Conservation (phyloP, 2,888 invertebrate species). For the Campoplex capitator region DNA sequence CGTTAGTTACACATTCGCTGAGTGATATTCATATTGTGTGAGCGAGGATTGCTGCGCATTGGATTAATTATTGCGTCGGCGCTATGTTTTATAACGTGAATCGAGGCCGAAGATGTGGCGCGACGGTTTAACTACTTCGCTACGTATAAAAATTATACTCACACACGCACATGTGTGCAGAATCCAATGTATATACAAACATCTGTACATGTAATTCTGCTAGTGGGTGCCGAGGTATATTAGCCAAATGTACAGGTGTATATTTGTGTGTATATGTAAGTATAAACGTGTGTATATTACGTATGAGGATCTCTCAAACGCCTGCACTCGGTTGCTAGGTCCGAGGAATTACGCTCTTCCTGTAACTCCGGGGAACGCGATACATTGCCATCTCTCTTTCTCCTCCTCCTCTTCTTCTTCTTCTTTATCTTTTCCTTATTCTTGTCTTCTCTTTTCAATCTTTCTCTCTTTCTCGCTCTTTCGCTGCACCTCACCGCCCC, state of each 20-base stretch:
- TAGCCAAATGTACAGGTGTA: constrained; percentile 12
- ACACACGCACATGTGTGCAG: background rate
- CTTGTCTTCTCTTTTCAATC: background rate
- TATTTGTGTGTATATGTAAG: background rate
- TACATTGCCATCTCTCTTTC: constrained; percentile 68
- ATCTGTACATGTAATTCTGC: background rate
- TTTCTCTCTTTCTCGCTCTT: constrained; percentile 8
- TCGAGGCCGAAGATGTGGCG: constrained; percentile 66
- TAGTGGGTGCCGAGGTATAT: background rate
- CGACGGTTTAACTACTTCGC: constrained; percentile 48
- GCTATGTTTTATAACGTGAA: constrained; percentile 65
- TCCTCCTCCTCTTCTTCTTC: constrained; percentile 40
- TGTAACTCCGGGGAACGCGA: constrained; percentile 77
- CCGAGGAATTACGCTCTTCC: constrained; percentile 80
- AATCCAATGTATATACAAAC: background rate
- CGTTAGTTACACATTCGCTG: constrained; percentile 21
- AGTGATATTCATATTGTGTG: constrained; percentile 8
- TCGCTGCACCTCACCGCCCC: constrained; percentile 58
- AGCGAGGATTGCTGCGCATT: constrained; percentile 27
- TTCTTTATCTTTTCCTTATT: background rate
- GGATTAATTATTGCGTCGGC: constrained; percentile 64
- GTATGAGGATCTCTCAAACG: constrained; percentile 42
- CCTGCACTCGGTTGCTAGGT: constrained; percentile 74
- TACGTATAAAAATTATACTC: constrained; percentile 11
- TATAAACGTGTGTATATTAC: constrained; percentile 34